Evolutionary conservation across 2,888 invertebrate genomes (phyloP).

Genomic region (Drosophila pseudotakahashii): DNA sequence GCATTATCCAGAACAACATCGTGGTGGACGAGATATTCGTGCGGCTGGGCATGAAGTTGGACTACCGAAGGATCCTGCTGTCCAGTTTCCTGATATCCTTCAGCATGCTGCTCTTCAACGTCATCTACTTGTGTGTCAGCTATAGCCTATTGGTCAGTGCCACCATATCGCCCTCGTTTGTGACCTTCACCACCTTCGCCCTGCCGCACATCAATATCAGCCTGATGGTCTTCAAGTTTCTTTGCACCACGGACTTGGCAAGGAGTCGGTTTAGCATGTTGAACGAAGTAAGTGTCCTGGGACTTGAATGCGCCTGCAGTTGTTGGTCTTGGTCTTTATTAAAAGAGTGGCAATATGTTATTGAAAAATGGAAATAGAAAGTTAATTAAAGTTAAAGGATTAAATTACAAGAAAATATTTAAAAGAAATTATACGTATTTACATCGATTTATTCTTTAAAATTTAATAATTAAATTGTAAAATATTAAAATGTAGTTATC

Average conservation of each 20-base stretch:
- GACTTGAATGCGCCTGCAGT: background rate
- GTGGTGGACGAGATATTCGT: slow-evolving; percentile 81
- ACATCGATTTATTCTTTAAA: no score
- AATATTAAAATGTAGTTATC: no score
- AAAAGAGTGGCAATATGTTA: background rate
- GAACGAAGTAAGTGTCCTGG: slow-evolving; percentile 74
- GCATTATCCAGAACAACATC: slow-evolving; percentile 77
- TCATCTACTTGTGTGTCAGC: slow-evolving; percentile 81
- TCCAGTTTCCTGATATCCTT: slow-evolving; percentile 77
- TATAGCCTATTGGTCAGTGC: slow-evolving; percentile 78
- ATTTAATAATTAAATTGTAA: no score
- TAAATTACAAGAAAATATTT: no score
- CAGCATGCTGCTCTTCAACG: slow-evolving; percentile 79
- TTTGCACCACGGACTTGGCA: slow-evolving; percentile 78
- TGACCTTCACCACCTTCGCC: slow-evolving; percentile 81
- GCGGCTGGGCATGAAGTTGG: slow-evolving; percentile 77
- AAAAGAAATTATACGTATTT: no score
- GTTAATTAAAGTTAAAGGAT: background rate
- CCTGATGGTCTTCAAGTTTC: slow-evolving; percentile 82
- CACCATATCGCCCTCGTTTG: slow-evolving; percentile 80
- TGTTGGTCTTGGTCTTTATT: no score
- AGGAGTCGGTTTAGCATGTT: slow-evolving; percentile 80
- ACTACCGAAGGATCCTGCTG: slow-evolving; percentile 78
- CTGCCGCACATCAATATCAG: slow-evolving; percentile 82
- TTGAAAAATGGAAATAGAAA: background rate